Evolutionary conservation across 1,140 invertebrate genomes (phyloP), one percentile per base, ranked within the genome.

Genomic region (Drosophila subpulchrella): DNA sequence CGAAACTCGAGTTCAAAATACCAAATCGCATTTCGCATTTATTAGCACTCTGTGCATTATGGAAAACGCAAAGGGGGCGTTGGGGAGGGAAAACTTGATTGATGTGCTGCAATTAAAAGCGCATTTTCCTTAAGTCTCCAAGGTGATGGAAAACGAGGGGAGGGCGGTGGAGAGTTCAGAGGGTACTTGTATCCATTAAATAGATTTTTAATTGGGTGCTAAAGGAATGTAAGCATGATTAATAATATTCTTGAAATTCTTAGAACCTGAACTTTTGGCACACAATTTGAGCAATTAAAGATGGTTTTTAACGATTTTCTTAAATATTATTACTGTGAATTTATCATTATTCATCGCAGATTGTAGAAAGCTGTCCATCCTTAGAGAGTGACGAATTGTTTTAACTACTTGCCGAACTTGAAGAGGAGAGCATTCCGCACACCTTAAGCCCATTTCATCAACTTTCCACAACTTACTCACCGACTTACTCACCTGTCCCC

Each of bases 61-160:
- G 39, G 30, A 67, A 51, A 58, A 15, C 4, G 0, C n/a, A 13
- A 60, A 8, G 8, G 5, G 36, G 13, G 7, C 17, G 7, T 41
- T 1, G 36, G 10, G 6, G 15, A 10, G 41, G 34, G 8, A 36
- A 41, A 65, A 54, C 42, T 74, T 81, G 84, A 90, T 89, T 90
- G 79, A 84, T 89, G 66, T 46, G 54, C 61, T 50, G 66, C 84
- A 84, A 90, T 89, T 88, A 88, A 89, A 88, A 88, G 66, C 70
- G 65, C 77, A 89, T 89, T 89, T 88, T 68, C 66, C 50, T 51
- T 47, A 39, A 51, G 80, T 47, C 60, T 59, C 57, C 61, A 53
- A 85, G 51, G 58, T 79, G 61, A 46, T 51, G 74, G 34, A 46
- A 73, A 41, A 41, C 30, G 46, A 0, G 11, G 17, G 8, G 11